Evolutionary conservation across 1,140 invertebrate genomes (phyloP).

Genomic region (Apis laboriosa): DNA sequence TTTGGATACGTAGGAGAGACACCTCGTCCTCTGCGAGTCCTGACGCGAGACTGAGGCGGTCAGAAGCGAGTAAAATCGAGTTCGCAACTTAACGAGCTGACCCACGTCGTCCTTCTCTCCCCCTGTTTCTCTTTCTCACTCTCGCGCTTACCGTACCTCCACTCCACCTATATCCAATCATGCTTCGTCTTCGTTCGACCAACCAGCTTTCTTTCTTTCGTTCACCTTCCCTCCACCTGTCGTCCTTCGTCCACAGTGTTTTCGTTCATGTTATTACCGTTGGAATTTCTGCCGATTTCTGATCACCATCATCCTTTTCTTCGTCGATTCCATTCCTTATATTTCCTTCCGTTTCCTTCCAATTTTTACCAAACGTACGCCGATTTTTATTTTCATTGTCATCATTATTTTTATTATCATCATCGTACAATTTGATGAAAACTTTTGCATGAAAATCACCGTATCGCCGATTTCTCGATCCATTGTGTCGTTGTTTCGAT

Average conservation of each 20-base stretch:
- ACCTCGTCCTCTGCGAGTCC: conserved; percentile 66
- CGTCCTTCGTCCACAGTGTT: conserved; percentile 25
- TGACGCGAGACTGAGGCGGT: conserved; percentile 70
- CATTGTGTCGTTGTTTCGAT: no score
- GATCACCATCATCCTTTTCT: background rate
- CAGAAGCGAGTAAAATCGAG: conserved; percentile 41
- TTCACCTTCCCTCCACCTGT: conserved; percentile 51
- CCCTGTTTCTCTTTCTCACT: conserved; percentile 17
- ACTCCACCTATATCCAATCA: background rate
- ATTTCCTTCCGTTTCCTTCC: no score
- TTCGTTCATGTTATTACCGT: background rate
- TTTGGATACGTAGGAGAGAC: background rate
- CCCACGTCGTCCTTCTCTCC: conserved; percentile 38
- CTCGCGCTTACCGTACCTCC: background rate
- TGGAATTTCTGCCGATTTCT: no score
- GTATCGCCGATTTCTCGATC: no score
- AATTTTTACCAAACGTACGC: no score
- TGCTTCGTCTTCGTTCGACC: conserved; percentile 5
- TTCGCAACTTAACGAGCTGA: conserved; percentile 40
- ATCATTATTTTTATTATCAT: no score
- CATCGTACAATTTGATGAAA: no score
- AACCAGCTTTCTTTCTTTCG: conserved; percentile 38
- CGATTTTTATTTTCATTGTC: no score
- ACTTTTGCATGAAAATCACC: no score
- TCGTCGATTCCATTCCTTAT: background rate